phyloP scores from a whole-genome alignment of 2,113 vertebrate genomes.

The Archocentrus centrarchus region DNA sequence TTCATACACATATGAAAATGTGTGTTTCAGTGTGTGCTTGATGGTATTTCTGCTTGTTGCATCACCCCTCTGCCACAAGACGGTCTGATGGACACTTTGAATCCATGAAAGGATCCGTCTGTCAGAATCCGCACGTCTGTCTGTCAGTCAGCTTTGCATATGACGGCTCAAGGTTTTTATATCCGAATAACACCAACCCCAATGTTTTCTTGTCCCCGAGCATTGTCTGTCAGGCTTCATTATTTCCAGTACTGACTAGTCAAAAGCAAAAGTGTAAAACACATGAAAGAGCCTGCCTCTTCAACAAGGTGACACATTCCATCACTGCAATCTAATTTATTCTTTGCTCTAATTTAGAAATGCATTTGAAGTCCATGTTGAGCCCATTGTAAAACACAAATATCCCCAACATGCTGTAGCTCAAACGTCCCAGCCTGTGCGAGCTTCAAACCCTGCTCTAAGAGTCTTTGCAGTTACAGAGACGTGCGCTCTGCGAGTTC shows the following conservation, averaged over 20 bases:
- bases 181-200: background rate
- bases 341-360: background rate
- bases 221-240: conserved; percentile 8
- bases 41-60: conserved; percentile 62
- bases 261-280: background rate
- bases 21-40: conserved; percentile 33
- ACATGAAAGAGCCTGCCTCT: background rate
- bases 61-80: conserved; percentile 53
- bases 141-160: conserved; percentile 1
- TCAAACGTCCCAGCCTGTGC: background rate
- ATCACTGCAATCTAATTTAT: background rate
- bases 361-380: background rate
- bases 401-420: background rate
- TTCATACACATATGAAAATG: conserved; percentile 18
- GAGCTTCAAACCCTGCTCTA: background rate
- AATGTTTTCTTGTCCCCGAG: background rate
- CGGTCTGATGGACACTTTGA: conserved; percentile 50
- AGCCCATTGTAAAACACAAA: background rate
- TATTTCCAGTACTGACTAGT: background rate
- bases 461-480: background rate
- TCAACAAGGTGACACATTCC: background rate
- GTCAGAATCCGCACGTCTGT: conserved; percentile 7
- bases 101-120: conserved; percentile 44
- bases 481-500: conserved; percentile 6
- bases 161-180: conserved; percentile 7